A percentile compares a stretch with the other conserved stretches of the same genome.
Conservation (phyloP, 2,888 invertebrate species). For the Poecilus cupreus region DNA sequence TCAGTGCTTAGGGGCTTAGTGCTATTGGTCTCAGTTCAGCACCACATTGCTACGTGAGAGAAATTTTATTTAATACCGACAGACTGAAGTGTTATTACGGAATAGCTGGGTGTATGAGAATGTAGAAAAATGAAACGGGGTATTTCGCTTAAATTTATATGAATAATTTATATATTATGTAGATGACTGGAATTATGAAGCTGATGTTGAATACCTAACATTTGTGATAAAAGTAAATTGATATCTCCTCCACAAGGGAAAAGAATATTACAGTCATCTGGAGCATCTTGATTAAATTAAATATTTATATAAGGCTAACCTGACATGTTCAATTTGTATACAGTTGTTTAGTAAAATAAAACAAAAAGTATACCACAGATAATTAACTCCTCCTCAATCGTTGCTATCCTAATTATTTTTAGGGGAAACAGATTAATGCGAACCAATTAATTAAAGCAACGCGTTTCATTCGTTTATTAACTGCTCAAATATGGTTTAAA, state of each 20-base stretch:
- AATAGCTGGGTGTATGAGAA: conserved; percentile 13
- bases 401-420: no score
- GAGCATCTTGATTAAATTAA: not conserved
- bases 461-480: no score
- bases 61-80: conserved; percentile 9
- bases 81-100: conserved; percentile 22
- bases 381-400: no score
- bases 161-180: conserved; percentile 33
- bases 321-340: not conserved
- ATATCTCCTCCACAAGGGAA: not conserved
- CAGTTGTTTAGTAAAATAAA: not conserved
- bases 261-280: not conserved
- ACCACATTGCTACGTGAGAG: conserved; percentile 7
- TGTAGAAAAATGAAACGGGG: conserved; percentile 28
- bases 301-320: not conserved
- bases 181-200: conserved; percentile 2
- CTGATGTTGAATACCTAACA: conserved; percentile 13
- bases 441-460: no score
- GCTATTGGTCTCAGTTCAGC: not conserved
- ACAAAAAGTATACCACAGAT: no score
- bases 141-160: conserved; percentile 31
- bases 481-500: no score
- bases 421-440: no score
- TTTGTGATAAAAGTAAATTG: conserved; percentile 28
- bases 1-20: no score